phyloP scores from a whole-genome alignment of 2,797 vertebrate species.

The Clarias pachynema region DNA sequence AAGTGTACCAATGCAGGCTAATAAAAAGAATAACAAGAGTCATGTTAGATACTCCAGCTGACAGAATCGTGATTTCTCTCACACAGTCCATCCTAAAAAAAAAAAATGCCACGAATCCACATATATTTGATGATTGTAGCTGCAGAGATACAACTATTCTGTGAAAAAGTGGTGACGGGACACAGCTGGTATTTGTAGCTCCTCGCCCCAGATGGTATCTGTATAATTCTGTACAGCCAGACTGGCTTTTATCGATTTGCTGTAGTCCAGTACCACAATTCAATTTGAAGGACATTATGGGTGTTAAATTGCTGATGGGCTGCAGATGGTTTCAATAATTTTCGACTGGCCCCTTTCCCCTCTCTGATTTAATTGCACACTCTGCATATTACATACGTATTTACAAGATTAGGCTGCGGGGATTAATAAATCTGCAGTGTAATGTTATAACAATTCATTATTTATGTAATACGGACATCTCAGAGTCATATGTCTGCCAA shows the following conservation, averaged over 20 bases:
- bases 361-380: constrained; percentile 45
- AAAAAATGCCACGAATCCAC: background rate
- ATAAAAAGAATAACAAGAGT: constrained; percentile 12
- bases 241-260: constrained; percentile 55
- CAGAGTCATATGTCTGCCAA: constrained; percentile 19
- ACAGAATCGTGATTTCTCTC: constrained; percentile 3
- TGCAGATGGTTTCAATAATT: constrained; percentile 51
- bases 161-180: background rate
- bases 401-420: constrained; percentile 40
- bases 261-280: constrained; percentile 54
- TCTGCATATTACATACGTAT: constrained; percentile 49
- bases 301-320: constrained; percentile 48
- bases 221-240: constrained; percentile 43
- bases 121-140: constrained; percentile 36
- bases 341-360: constrained; percentile 37
- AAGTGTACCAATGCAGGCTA: background rate
- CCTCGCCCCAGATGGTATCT: constrained; percentile 50
- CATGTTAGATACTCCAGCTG: constrained; percentile 6
- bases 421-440: background rate
- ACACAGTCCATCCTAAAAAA: background rate
- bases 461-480: constrained; percentile 14
- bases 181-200: constrained; percentile 47
- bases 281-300: constrained; percentile 53
- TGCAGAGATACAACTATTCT: constrained; percentile 18
- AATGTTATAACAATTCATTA: constrained; percentile 12